These are phyloP conservation scores for Watersipora subatra DNA, from an alignment of 1,140 invertebrate genomes.

Conservation along the genomic window DNA sequence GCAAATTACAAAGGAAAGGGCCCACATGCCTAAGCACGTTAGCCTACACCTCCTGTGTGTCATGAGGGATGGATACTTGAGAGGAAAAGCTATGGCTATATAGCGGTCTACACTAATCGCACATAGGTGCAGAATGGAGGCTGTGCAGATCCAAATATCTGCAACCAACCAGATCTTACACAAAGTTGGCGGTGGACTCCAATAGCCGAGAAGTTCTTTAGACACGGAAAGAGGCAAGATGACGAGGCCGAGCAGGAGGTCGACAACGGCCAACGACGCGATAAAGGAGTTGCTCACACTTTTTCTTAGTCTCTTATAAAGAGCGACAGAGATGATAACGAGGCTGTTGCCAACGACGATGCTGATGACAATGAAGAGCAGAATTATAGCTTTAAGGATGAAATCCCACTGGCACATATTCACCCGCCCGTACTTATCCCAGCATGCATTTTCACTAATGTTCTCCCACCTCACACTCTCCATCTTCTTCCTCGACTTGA, in stretches of 20 bases:
- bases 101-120: slow-evolving; percentile 42
- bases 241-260: slow-evolving; percentile 35
- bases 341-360: slow-evolving; percentile 58
- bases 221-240: slow-evolving; percentile 39
- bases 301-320: slow-evolving; percentile 64
- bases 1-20: slow-evolving; percentile 87
- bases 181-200: slow-evolving; percentile 34
- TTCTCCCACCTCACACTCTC: too few relatives aligned
- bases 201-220: slow-evolving; percentile 23
- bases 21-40: slow-evolving; percentile 87
- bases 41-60: slow-evolving; percentile 53
- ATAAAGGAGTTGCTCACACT: slow-evolving; percentile 92
- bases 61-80: slow-evolving; percentile 26
- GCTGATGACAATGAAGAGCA: slow-evolving; percentile 6
- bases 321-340: slow-evolving; percentile 67
- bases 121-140: slow-evolving; percentile 40
- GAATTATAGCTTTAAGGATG: not conserved
- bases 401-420: not conserved
- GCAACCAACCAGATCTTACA: slow-evolving; percentile 40
- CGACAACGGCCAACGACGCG: slow-evolving; percentile 66
- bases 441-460: too few relatives aligned
- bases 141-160: slow-evolving; percentile 41
- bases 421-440: too few relatives aligned
- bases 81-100: slow-evolving; percentile 39
- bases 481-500: too few relatives aligned